Conservation (phyloP, 2,113 vertebrate species). For the Pterocles burchelli region DNA sequence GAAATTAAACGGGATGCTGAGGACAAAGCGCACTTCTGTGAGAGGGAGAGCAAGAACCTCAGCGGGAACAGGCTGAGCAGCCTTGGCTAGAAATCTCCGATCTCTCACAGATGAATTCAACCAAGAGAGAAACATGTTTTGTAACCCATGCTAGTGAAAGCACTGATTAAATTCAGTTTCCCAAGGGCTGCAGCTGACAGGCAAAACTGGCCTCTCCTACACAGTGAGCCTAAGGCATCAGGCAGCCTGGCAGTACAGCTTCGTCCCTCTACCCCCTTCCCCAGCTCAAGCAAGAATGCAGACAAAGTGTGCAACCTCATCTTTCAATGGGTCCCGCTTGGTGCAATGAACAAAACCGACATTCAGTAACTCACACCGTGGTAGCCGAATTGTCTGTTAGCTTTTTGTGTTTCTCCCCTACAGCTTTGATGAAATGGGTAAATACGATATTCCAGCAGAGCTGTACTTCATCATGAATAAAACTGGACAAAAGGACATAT, state of each 20-base stretch:
- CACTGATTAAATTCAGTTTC: background rate
- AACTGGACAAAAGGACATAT: conserved; percentile 83
- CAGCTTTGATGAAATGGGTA: conserved; percentile 90
- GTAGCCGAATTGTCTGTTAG: background rate
- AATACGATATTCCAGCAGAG: conserved; percentile 89
- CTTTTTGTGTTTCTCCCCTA: conserved; percentile 41
- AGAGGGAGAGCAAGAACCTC: background rate
- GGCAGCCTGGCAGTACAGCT: background rate
- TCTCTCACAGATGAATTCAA: background rate
- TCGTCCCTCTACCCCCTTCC: background rate
- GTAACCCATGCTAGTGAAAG: background rate
- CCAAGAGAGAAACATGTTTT: background rate
- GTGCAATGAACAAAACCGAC: background rate
- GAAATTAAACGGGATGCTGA: background rate
- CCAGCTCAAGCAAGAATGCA: background rate
- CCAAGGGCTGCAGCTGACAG: background rate
- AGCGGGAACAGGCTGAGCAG: background rate
- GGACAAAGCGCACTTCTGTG: background rate
- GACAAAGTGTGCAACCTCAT: fast-evolving
- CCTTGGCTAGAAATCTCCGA: background rate
- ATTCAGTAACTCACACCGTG: background rate
- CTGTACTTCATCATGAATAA: conserved; percentile 85
- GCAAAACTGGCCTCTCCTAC: background rate
- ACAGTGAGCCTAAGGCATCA: background rate
- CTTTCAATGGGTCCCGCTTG: background rate